Conservation (phyloP, 2,888 invertebrate genomes). For the Sericinus montela region DNA sequence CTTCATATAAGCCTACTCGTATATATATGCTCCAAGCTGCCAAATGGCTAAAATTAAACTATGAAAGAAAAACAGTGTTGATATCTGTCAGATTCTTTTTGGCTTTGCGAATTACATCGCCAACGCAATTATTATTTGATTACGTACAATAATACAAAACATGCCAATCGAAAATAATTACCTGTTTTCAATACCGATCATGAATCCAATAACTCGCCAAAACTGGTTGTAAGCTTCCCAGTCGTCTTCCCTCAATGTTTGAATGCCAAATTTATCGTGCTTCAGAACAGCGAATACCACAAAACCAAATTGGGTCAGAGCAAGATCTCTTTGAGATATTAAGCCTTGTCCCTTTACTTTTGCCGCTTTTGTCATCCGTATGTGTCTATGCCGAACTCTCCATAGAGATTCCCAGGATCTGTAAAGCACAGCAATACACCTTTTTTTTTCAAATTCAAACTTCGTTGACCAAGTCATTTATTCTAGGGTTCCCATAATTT, state of each 20-base stretch:
- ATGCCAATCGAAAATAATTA: constrained; percentile 32
- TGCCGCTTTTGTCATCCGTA: constrained; percentile 79
- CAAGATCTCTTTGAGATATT: constrained; percentile 91
- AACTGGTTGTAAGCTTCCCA: constrained; percentile 88
- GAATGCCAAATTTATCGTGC: constrained; percentile 82
- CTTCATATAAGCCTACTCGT: no score
- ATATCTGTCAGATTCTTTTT: no score
- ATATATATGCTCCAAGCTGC: no score
- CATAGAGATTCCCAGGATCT: constrained; percentile 85
- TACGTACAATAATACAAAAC: no score
- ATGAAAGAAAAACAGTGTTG: no score
- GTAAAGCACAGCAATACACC: constrained; percentile 21
- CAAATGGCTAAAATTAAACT: no score
- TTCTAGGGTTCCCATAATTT: no score
- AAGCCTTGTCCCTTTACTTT: constrained; percentile 65
- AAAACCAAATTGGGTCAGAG: constrained; percentile 92
- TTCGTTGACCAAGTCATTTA: no score
- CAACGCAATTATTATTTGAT: no score
- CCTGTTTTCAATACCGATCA: constrained; percentile 91
- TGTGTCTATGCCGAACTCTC: constrained; percentile 83
- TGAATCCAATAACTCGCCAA: constrained; percentile 90
- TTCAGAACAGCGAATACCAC: constrained; percentile 85
- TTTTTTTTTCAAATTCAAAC: no score
- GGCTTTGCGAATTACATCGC: no score
- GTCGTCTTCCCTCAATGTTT: constrained; percentile 79